These are phyloP conservation scores for Petrophora chlorosata DNA, from an alignment of 2,888 invertebrate genomes.

Conservation along the genomic window DNA sequence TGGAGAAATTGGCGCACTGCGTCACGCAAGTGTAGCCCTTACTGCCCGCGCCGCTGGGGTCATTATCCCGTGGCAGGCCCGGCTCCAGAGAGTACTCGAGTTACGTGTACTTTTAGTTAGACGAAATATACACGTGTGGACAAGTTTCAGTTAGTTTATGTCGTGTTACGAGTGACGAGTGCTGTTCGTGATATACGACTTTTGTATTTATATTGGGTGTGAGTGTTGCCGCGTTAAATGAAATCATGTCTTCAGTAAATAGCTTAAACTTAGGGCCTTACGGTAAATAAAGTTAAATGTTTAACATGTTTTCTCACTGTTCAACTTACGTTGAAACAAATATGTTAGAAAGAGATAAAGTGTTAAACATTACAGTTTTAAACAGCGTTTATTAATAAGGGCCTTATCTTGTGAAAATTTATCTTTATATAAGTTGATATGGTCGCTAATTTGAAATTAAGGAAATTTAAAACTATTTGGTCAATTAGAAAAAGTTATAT, in stretches of 20 bases:
- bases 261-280: constrained; percentile 4
- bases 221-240: constrained; percentile 5
- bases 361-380: too few relatives aligned
- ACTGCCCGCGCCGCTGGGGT: constrained; percentile 34
- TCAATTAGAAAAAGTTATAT: too few relatives aligned
- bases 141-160: constrained; percentile 20
- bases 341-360: too few relatives aligned
- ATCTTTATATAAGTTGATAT: too few relatives aligned
- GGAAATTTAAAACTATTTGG: too few relatives aligned
- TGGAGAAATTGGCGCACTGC: constrained; percentile 88
- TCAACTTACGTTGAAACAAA: too few relatives aligned
- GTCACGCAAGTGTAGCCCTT: constrained; percentile 87
- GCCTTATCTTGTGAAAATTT: too few relatives aligned
- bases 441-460: too few relatives aligned
- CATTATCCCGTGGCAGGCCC: constrained; percentile 36
- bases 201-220: constrained; percentile 20
- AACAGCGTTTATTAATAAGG: too few relatives aligned
- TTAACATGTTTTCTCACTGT: too few relatives aligned
- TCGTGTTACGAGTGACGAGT: constrained; percentile 11
- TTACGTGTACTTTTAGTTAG: constrained; percentile 49
- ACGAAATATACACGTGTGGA: constrained; percentile 17
- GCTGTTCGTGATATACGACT: constrained; percentile 19
- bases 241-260: constrained; percentile 21
- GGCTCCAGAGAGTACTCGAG: constrained; percentile 47
- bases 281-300: too few relatives aligned